Evolutionary conservation across 2,113 vertebrate genomes (phyloP).

Genomic region (Symphodus melops): DNA sequence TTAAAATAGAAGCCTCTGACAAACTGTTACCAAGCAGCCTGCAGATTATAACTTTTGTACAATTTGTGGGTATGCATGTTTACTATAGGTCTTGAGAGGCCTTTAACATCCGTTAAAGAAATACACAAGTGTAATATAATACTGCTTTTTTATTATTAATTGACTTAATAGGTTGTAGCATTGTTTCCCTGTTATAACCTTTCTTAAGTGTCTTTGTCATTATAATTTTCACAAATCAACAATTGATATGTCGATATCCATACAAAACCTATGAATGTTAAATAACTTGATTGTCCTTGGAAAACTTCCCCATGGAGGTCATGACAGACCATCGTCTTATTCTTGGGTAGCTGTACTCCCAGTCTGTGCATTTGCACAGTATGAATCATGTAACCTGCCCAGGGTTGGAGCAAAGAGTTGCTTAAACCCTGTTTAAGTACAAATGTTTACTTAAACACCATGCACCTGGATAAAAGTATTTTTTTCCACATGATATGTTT

Average conservation of each 20-base stretch:
- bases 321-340: conserved; percentile 7
- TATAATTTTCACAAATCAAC: neutral
- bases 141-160: neutral
- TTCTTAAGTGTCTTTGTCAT: neutral
- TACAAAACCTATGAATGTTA: neutral
- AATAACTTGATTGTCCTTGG: too few relatives aligned
- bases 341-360: neutral
- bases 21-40: conserved; percentile 20
- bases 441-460: too few relatives aligned
- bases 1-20: conserved; percentile 44
- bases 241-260: neutral
- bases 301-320: too few relatives aligned
- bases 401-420: too few relatives aligned
- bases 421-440: too few relatives aligned
- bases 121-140: neutral
- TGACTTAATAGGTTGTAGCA: neutral
- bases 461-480: too few relatives aligned
- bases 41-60: conserved; percentile 19
- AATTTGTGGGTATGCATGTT: neutral
- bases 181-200: neutral
- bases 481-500: neutral
- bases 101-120: neutral
- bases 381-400: too few relatives aligned
- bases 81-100: neutral
- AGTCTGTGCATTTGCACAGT: too few relatives aligned